Evolutionary conservation across 2,888 invertebrate genomes (phyloP).

Genomic region (Rhorus exstirpatorius): DNA sequence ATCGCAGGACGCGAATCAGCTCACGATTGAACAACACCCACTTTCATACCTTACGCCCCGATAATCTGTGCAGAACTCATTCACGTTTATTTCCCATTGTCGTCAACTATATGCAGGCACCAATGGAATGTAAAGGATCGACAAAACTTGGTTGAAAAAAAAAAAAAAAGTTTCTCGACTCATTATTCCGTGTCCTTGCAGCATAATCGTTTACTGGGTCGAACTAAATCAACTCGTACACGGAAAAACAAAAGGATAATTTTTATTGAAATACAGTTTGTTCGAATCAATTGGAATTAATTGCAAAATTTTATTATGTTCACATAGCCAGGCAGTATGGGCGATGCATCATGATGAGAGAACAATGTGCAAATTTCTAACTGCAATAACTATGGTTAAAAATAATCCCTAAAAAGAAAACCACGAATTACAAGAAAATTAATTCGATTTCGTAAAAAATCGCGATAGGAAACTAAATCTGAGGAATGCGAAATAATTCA

Average conservation of each 20-base stretch:
- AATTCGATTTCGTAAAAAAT: too few species aligned
- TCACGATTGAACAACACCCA: slow-evolving; percentile 7
- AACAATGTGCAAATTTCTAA: too few species aligned
- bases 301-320: too few species aligned
- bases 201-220: neutral
- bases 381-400: too few species aligned
- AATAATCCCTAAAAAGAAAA: too few species aligned
- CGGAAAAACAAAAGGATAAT: too few species aligned
- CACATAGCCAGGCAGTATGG: too few species aligned
- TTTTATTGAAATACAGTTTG: too few species aligned
- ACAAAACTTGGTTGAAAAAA: slow-evolving; percentile 25
- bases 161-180: slow-evolving; percentile 24
- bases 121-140: neutral
- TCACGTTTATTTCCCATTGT: neutral
- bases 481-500: too few species aligned
- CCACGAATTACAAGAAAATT: too few species aligned
- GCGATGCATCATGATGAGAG: neutral
- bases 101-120: neutral
- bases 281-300: too few species aligned
- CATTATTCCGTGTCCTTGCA: neutral
- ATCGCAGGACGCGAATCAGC: neutral
- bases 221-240: neutral
- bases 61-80: slow-evolving; percentile 36
- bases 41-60: slow-evolving; percentile 40
- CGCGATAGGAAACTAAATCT: too few species aligned